phyloP scores from a whole-genome alignment of 2,888 invertebrate species.

The Ischnura elegans region DNA sequence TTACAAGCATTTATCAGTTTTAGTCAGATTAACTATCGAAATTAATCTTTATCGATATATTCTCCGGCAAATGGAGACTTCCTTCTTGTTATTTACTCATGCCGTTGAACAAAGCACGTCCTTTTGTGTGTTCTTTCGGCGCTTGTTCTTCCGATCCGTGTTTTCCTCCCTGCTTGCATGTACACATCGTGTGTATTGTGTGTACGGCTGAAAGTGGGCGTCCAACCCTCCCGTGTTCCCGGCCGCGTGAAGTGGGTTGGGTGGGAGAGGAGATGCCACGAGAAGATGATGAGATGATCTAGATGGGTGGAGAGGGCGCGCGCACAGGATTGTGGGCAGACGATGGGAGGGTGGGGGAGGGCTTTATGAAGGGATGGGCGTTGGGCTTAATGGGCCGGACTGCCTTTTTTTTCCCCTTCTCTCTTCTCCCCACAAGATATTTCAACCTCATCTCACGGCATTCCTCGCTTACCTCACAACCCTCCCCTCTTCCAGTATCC shows the following conservation, averaged over 20 bases:
- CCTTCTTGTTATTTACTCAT: no score
- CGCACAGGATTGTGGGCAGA: not conserved
- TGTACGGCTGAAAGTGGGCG: not conserved
- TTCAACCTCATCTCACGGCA: conserved; percentile 6
- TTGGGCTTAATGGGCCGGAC: conserved; percentile 26
- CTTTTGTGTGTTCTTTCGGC: no score
- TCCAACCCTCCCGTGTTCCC: not conserved
- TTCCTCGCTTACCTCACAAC: not conserved
- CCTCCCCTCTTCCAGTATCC: not conserved
- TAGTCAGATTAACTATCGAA: no score
- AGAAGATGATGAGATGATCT: conserved; percentile 13
- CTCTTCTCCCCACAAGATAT: not conserved
- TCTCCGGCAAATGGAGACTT: no score
- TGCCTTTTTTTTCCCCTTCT: not conserved
- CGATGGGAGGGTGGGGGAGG: not conserved
- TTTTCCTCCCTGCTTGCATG: no score
- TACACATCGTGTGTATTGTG: not conserved
- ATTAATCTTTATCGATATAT: no score
- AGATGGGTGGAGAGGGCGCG: not conserved
- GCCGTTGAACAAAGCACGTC: no score
- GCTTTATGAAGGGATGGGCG: not conserved
- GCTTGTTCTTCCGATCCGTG: no score
- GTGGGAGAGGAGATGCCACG: conserved; percentile 18
- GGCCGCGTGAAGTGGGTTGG: not conserved
- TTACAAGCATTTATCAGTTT: no score